Evolutionary conservation across 2,797 vertebrate genomes (phyloP).

Genomic region (Mormyrops attenuatus): DNA sequence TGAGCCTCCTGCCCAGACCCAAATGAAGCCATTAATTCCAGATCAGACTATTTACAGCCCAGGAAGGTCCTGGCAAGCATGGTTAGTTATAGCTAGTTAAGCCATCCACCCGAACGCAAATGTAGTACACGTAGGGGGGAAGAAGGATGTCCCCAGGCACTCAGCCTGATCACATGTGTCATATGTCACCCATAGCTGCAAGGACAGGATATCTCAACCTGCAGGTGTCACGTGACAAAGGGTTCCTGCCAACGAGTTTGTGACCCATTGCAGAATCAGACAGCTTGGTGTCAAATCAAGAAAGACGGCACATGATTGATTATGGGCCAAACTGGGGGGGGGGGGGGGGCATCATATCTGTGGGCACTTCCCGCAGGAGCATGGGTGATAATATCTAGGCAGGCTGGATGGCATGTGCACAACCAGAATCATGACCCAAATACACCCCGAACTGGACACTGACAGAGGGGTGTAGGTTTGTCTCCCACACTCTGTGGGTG

Average conservation of each 20-base stretch:
- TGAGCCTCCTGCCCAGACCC: not conserved
- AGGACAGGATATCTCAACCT: not conserved
- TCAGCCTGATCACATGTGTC: not conserved
- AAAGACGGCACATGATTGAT: slow-evolving; percentile 30
- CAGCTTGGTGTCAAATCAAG: not conserved
- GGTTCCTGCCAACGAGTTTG: not conserved
- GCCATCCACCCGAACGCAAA: not conserved
- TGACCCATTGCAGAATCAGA: not conserved
- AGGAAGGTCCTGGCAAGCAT: not conserved
- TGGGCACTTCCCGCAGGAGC: not conserved
- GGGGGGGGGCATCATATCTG: slow-evolving; percentile 10
- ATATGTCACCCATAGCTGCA: not conserved
- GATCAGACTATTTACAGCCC: slow-evolving; percentile 6
- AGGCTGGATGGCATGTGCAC: not conserved
- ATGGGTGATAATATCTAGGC: not conserved
- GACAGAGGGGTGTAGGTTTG: not conserved
- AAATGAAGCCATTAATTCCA: slow-evolving; percentile 5
- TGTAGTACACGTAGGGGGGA: not conserved
- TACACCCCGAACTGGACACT: not conserved
- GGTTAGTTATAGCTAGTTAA: slow-evolving; percentile 2
- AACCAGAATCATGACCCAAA: not conserved
- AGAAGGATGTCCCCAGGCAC: not conserved
- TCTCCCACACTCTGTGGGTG: not conserved
- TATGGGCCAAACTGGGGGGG: slow-evolving; percentile 30
- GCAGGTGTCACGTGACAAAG: not conserved